Evolutionary conservation across 2,888 invertebrate genomes (phyloP).

Genomic region (Drosophila lutescens): DNA sequence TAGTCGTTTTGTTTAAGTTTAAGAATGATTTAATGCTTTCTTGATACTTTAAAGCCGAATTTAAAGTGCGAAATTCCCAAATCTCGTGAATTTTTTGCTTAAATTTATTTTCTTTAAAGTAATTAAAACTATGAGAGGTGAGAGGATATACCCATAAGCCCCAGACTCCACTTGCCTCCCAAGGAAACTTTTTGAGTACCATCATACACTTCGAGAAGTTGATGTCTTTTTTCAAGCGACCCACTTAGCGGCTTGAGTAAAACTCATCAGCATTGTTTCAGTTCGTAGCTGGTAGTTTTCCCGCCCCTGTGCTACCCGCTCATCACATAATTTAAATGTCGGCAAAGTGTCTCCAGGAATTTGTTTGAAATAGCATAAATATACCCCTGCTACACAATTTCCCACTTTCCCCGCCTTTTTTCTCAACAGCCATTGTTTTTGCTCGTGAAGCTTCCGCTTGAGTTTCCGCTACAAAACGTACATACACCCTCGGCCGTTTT

Average conservation of each 20-base stretch:
- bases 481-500: constrained; percentile 22
- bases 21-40: no score
- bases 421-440: constrained; percentile 37
- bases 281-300: constrained; percentile 16
- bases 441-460: constrained; percentile 61
- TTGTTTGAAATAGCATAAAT: constrained; percentile 43
- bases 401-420: neutral
- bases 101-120: neutral
- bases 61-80: no score
- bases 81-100: neutral
- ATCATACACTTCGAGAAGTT: neutral
- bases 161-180: neutral
- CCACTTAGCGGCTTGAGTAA: constrained; percentile 31
- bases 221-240: constrained; percentile 21
- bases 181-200: constrained; percentile 1
- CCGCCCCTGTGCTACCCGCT: neutral
- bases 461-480: constrained; percentile 54
- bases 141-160: neutral
- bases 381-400: constrained; percentile 14
- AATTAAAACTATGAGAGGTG: neutral
- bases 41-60: no score
- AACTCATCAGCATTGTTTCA: constrained; percentile 33
- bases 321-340: constrained; percentile 45
- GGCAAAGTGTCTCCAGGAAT: constrained; percentile 46
- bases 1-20: no score